A percentile compares a stretch with the other conserved stretches of the same genome.
These are phyloP conservation scores for Limanda limanda DNA, from an alignment of 2,113 vertebrate species.

Conservation along the genomic window DNA sequence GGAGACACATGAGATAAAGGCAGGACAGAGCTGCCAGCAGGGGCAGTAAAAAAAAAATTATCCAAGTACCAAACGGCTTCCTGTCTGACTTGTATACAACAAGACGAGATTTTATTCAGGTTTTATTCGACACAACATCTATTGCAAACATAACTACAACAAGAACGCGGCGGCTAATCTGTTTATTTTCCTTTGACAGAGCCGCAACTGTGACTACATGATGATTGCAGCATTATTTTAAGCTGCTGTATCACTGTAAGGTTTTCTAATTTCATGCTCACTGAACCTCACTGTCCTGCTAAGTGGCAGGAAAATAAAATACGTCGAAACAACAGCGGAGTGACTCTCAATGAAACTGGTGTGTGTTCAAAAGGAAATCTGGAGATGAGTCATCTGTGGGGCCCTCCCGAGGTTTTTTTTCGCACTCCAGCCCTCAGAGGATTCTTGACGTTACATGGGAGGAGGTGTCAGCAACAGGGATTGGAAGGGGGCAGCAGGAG, in stretches of 20 bases:
- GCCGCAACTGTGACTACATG: constrained; percentile 14
- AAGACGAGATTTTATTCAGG: constrained; percentile 1
- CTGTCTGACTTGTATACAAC: neutral
- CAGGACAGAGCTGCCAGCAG: constrained; percentile 8
- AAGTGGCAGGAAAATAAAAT: constrained; percentile 19
- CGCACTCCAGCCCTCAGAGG: constrained; percentile 53
- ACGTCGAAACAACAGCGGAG: constrained; percentile 30
- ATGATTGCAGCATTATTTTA: constrained; percentile 24
- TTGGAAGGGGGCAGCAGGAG: constrained; percentile 58
- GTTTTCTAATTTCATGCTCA: constrained; percentile 44
- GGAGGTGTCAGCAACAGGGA: constrained; percentile 42
- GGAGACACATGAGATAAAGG: constrained; percentile 12
- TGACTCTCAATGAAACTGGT: constrained; percentile 63
- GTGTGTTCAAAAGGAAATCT: constrained; percentile 22
- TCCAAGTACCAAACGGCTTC: neutral
- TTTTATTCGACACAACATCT: constrained; percentile 17
- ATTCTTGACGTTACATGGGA: constrained; percentile 53
- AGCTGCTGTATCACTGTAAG: constrained; percentile 11
- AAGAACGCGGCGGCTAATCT: constrained; percentile 20
- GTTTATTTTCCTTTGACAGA: constrained; percentile 36
- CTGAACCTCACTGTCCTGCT: constrained; percentile 22
- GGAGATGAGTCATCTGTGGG: constrained; percentile 72
- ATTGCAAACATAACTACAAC: constrained; percentile 7
- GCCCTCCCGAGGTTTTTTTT: constrained; percentile 62
- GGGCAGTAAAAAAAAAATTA: neutral